phyloP scores from a whole-genome alignment of 2,797 vertebrate genomes.

The Synanceia verrucosa region DNA sequence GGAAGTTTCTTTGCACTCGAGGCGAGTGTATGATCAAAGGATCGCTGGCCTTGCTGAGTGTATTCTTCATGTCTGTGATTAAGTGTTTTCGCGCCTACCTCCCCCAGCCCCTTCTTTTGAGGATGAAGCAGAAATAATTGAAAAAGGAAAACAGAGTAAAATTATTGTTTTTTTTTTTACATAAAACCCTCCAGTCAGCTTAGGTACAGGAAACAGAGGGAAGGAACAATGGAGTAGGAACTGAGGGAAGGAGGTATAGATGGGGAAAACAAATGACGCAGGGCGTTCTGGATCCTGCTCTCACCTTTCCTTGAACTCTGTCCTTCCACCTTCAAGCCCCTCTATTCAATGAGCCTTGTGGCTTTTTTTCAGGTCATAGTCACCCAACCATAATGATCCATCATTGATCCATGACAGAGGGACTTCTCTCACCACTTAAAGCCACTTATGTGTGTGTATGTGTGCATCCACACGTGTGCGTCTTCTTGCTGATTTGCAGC shows the following conservation, averaged over 20 bases:
- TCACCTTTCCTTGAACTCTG: conserved; percentile 69
- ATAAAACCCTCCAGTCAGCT: conserved; percentile 12
- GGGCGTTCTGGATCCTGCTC: conserved; percentile 8
- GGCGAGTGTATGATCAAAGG: conserved; percentile 52
- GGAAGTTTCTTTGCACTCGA: conserved; percentile 39
- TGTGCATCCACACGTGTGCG: conserved; percentile 10
- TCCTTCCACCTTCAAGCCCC: conserved; percentile 43
- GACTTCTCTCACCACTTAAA: conserved; percentile 55
- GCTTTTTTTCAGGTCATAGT: conserved; percentile 36
- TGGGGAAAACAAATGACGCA: conserved; percentile 13
- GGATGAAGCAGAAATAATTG: conserved; percentile 41
- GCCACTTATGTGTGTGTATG: conserved; percentile 24
- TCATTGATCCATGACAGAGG: conserved; percentile 59
- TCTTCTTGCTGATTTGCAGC: conserved; percentile 19
- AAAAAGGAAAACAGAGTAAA: conserved; percentile 24
- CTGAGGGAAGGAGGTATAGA: neutral
- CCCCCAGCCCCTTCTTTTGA: conserved; percentile 3
- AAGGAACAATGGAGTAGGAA: conserved; percentile 9
- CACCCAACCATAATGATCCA: conserved; percentile 60
- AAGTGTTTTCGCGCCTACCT: conserved; percentile 21
- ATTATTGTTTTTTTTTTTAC: conserved; percentile 15
- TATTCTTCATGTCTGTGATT: conserved; percentile 28
- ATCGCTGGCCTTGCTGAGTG: conserved; percentile 25
- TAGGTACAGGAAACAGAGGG: neutral
- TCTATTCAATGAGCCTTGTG: conserved; percentile 42